A percentile compares a stretch with the other conserved stretches of the same genome.
Evolutionary conservation across 1,140 invertebrate genomes (phyloP).

Genomic region (Trypoxylus dichotomus): DNA sequence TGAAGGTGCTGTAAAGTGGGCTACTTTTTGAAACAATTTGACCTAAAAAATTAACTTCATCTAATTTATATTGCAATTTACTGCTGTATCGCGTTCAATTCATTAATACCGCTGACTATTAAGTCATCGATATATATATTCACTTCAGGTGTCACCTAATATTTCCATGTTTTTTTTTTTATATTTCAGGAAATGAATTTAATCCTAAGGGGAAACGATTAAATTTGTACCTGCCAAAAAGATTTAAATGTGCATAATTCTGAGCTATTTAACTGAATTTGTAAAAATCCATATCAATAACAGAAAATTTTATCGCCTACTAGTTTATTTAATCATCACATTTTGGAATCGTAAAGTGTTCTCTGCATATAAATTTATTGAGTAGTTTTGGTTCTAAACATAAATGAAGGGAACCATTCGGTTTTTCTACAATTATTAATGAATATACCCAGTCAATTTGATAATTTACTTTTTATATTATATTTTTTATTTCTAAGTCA

Average conservation of each 20-base stretch:
- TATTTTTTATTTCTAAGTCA: neutral
- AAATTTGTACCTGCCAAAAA: constrained; percentile 9
- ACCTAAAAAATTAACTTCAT: neutral
- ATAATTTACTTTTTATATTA: constrained; percentile 21
- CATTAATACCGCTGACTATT: constrained; percentile 38
- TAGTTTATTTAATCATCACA: neutral
- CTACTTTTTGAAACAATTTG: neutral
- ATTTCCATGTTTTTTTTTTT: constrained; percentile 43
- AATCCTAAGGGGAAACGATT: constrained; percentile 41
- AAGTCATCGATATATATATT: constrained; percentile 49
- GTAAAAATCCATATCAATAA: constrained; percentile 1
- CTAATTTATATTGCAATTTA: constrained; percentile 19
- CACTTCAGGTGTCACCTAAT: constrained; percentile 45
- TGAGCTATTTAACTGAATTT: neutral
- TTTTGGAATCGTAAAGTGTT: constrained; percentile 5
- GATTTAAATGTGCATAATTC: neutral
- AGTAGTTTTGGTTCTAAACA: constrained; percentile 52
- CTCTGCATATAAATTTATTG: constrained; percentile 42
- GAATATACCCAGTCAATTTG: constrained; percentile 52
- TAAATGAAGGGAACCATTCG: constrained; percentile 47
- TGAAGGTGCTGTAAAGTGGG: neutral
- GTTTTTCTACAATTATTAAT: constrained; percentile 51
- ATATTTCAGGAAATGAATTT: constrained; percentile 40
- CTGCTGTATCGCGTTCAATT: constrained; percentile 9
- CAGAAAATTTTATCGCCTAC: neutral